Percentiles rank a stretch among this genome's conserved stretches.
phyloP scores from a whole-genome alignment of 2,888 invertebrate species.

The Sarcophaga carnaria region DNA sequence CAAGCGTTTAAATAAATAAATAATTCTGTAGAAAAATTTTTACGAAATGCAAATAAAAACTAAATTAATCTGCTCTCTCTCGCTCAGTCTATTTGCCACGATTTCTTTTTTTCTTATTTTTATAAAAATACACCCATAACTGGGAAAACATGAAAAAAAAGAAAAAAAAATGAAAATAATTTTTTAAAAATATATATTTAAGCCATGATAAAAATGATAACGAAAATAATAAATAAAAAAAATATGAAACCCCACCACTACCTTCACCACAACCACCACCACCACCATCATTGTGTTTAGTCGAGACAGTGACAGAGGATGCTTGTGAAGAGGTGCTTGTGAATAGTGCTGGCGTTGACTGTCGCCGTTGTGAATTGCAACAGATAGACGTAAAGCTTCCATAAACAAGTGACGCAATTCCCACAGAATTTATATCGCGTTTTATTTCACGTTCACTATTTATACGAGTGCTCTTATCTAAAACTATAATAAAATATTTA shows the following conservation, averaged over 20 bases:
- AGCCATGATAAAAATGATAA: constrained; percentile 36
- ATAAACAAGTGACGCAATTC: constrained; percentile 65
- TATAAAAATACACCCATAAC: no score
- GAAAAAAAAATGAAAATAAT: no score
- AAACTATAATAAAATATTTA: constrained; percentile 27
- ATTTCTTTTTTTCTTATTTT: no score
- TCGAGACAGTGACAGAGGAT: neutral
- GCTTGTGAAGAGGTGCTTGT: neutral
- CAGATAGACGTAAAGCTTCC: constrained; percentile 7
- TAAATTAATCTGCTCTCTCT: no score
- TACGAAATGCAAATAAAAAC: neutral
- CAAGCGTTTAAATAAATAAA: constrained; percentile 49
- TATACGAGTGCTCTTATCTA: constrained; percentile 22
- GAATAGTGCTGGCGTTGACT: no score
- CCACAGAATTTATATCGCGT: constrained; percentile 50
- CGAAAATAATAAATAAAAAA: constrained; percentile 30
- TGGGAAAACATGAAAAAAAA: no score
- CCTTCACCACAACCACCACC: no score
- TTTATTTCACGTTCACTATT: constrained; percentile 1
- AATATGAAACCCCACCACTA: no score
- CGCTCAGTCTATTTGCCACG: no score
- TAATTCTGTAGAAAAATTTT: constrained; percentile 2
- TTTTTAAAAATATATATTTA: neutral
- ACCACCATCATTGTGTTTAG: neutral
- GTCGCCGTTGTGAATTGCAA: constrained; percentile 14